These are phyloP conservation scores for Lepilemur septentrionalis DNA, from an alignment of 2,797 vertebrate genomes.

Conservation along the genomic window DNA sequence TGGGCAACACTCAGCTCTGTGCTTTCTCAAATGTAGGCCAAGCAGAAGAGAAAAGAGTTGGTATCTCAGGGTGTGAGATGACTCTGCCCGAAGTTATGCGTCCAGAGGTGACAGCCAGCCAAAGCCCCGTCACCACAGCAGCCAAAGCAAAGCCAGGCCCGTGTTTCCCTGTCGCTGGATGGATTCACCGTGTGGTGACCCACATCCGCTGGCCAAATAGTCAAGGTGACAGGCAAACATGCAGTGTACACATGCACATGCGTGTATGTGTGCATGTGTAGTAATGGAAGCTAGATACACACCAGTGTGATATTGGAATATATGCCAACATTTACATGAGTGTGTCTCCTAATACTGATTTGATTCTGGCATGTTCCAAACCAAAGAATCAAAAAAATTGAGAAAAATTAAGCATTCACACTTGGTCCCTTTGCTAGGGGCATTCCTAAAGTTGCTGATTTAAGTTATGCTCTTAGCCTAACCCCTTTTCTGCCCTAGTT, in stretches of 20 bases:
- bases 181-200: not conserved
- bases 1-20: not conserved
- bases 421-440: not conserved
- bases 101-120: not conserved
- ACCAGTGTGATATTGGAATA: not conserved
- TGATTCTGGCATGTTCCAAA: not conserved
- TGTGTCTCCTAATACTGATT: not conserved
- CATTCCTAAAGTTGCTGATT: not conserved
- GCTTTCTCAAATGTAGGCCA: not conserved
- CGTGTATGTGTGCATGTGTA: no score
- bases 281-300: not conserved
- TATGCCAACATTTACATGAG: not conserved
- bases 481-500: not conserved
- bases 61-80: not conserved
- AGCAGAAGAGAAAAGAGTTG: not conserved
- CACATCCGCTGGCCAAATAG: not conserved
- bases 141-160: not conserved
- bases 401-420: not conserved
- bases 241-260: rapidly evolving
- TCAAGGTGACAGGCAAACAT: not conserved
- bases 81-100: not conserved
- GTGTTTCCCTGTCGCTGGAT: not conserved
- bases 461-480: not conserved
- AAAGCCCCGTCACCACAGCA: not conserved
- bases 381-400: not conserved